Evolutionary conservation across 2,888 invertebrate species (phyloP).

Genomic region (Tineola bisselliella): DNA sequence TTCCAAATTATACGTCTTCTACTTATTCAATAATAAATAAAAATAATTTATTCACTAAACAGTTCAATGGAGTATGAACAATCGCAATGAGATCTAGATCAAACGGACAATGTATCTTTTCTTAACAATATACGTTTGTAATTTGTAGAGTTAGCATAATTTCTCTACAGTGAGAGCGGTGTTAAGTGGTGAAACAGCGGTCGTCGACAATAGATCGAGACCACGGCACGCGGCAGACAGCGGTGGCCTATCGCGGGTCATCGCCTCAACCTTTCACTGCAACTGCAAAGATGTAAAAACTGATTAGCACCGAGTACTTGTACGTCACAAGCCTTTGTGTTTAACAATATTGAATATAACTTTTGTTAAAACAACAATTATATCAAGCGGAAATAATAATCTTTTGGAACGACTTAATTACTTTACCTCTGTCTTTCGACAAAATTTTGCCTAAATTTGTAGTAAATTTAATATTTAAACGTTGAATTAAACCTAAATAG

Average conservation of each 20-base stretch:
- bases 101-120: conserved; percentile 54
- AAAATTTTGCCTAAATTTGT: not conserved
- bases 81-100: conserved; percentile 53
- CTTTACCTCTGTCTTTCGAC: not conserved
- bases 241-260: conserved; percentile 36
- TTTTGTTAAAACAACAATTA: not conserved
- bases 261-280: conserved; percentile 50
- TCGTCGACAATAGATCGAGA: conserved; percentile 32
- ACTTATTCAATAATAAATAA: not conserved
- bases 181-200: conserved; percentile 55
- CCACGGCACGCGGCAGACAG: conserved; percentile 15
- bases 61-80: not conserved
- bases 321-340: not conserved
- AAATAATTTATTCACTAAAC: not conserved
- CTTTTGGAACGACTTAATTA: not conserved
- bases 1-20: not conserved
- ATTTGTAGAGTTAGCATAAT: conserved; percentile 49
- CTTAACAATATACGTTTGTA: conserved; percentile 46
- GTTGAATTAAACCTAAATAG: conserved; percentile 25
- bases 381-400: not conserved
- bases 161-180: conserved; percentile 52
- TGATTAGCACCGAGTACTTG: not conserved
- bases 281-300: not conserved
- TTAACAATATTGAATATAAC: not conserved
- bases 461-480: conserved; percentile 5